A percentile compares a stretch with the other conserved stretches of the same genome.
phyloP scores from a whole-genome alignment of 2,113 vertebrate species.

The Cebidichthys violaceus region DNA sequence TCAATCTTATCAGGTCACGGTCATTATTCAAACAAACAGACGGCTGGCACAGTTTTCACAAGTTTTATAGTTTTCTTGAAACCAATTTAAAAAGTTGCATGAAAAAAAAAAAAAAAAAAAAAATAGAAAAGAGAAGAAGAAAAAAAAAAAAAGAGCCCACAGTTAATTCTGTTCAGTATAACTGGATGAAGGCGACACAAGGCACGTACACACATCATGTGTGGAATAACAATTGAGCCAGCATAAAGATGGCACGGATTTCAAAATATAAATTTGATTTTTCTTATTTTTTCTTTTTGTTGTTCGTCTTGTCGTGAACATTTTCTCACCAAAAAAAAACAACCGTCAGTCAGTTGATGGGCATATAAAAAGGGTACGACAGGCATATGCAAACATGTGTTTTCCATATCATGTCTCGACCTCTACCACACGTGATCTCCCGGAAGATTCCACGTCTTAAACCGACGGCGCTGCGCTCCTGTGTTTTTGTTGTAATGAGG shows the following conservation, averaged over 20 bases:
- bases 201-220: background rate
- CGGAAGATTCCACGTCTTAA: background rate
- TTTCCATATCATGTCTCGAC: constrained; percentile 24
- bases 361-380: background rate
- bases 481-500: constrained; percentile 52
- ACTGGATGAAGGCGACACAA: background rate
- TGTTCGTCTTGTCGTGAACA: background rate
- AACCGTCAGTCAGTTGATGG: background rate
- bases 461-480: background rate
- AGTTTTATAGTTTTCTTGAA: constrained; percentile 56
- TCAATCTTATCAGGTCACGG: constrained; percentile 72
- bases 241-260: constrained; percentile 8
- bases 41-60: constrained; percentile 69
- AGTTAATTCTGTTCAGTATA: constrained; percentile 27
- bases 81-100: constrained; percentile 64
- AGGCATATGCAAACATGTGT: background rate
- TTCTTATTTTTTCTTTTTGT: background rate
- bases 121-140: constrained; percentile 36
- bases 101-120: constrained; percentile 33
- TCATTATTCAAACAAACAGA: constrained; percentile 76
- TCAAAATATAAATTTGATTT: constrained; percentile 14
- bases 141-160: constrained; percentile 35
- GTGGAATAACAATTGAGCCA: constrained; percentile 23
- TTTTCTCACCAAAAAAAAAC: constrained; percentile 20
- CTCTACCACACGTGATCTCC: constrained; percentile 4